Percentiles rank a stretch among this genome's conserved stretches.
Evolutionary conservation across 1,140 invertebrate species (phyloP).

Genomic region (Cotesia chilonis): DNA sequence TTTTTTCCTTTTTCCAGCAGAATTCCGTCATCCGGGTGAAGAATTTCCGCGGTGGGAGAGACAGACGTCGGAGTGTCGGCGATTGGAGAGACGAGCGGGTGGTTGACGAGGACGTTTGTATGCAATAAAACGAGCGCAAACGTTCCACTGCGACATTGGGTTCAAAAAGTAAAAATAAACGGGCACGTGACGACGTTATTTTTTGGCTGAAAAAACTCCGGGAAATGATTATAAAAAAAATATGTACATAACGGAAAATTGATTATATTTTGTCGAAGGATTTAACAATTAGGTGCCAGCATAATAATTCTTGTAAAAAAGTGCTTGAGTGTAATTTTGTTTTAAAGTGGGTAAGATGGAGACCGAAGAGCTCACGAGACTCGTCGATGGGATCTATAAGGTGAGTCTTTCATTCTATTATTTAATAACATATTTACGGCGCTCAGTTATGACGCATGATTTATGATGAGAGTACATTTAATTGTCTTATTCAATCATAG

Average conservation of each 20-base stretch:
- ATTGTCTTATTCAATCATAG: background rate
- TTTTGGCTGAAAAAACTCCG: slow-evolving; percentile 41
- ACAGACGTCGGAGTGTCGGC: background rate
- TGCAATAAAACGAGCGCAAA: too few species aligned
- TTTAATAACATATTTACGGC: background rate
- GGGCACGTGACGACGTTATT: slow-evolving; percentile 50
- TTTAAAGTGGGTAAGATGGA: slow-evolving; percentile 70
- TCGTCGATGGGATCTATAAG: slow-evolving; percentile 90
- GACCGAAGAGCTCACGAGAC: slow-evolving; percentile 87
- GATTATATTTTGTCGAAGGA: slow-evolving; percentile 36
- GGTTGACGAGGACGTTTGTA: too few species aligned
- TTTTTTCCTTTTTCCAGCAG: slow-evolving; percentile 1
- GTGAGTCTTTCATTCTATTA: slow-evolving; percentile 64
- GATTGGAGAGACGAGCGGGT: background rate
- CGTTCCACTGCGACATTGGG: too few species aligned
- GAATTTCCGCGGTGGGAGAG: slow-evolving; percentile 9
- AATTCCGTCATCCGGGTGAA: slow-evolving; percentile 13
- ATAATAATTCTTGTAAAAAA: slow-evolving; percentile 22
- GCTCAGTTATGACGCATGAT: background rate
- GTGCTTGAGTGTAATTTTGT: background rate
- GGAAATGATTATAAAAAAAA: slow-evolving; percentile 45
- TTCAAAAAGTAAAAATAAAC: slow-evolving; percentile 49
- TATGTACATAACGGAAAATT: slow-evolving; percentile 61
- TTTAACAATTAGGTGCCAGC: slow-evolving; percentile 32
- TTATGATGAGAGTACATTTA: background rate